Evolutionary conservation across 2,113 vertebrate species (phyloP).

Genomic region (Montifringilla adamsi): DNA sequence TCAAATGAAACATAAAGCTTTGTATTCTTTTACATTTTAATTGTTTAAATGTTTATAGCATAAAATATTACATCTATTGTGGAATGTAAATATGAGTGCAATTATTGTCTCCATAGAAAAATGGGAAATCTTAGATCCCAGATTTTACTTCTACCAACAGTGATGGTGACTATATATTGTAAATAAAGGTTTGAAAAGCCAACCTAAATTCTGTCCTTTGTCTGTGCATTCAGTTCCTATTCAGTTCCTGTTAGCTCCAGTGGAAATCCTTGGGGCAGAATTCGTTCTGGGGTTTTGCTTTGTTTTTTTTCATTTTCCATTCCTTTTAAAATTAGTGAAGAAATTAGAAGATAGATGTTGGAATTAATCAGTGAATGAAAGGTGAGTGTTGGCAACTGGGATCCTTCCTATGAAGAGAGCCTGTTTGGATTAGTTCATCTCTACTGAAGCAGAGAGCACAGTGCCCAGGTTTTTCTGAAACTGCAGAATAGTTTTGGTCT

Average conservation of each 20-base stretch:
- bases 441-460: neutral
- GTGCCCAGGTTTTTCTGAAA: neutral
- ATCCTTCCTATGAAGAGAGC: neutral
- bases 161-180: neutral
- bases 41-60: neutral
- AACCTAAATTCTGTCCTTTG: neutral
- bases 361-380: slow-evolving; percentile 13
- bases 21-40: neutral
- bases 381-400: neutral
- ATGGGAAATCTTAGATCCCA: neutral
- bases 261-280: neutral
- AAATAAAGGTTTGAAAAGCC: neutral
- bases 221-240: neutral
- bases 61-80: neutral
- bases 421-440: slow-evolving; percentile 17
- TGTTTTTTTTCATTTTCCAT: neutral
- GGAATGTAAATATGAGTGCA: neutral
- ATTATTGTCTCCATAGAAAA: neutral
- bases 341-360: neutral
- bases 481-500: neutral
- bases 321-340: neutral
- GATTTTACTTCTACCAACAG: neutral
- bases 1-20: neutral
- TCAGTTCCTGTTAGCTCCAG: neutral
- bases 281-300: neutral